phyloP scores from a whole-genome alignment of 1,140 invertebrate genomes.

The Drosophila arizonae region DNA sequence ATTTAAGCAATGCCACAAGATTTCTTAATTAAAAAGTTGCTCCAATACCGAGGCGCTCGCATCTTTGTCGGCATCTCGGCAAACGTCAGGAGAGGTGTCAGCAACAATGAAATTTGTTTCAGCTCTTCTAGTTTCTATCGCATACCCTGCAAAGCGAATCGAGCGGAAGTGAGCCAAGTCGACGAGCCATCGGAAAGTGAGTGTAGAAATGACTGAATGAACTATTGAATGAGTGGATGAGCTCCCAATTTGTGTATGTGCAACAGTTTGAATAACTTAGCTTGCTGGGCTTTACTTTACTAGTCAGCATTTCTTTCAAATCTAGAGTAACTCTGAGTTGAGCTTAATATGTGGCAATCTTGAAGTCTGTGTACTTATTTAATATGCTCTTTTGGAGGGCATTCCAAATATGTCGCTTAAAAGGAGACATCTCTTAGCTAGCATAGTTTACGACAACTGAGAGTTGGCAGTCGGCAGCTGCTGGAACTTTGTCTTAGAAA shows the following conservation, averaged over 20 bases:
- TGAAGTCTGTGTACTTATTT: not conserved
- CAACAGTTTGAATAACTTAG: too few relatives aligned
- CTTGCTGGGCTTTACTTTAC: too few relatives aligned
- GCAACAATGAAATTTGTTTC: conserved; percentile 80
- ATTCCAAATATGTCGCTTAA: too few relatives aligned
- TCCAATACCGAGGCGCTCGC: conserved; percentile 21
- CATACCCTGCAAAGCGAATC: conserved; percentile 6
- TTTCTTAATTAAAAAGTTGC: conserved; percentile 80
- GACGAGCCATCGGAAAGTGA: not conserved
- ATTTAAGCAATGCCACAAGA: conserved; percentile 76
- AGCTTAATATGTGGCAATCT: too few relatives aligned
- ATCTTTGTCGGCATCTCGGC: conserved; percentile 29
- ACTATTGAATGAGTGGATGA: too few relatives aligned
- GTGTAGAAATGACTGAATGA: not conserved
- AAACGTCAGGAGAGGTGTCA: conserved; percentile 61
- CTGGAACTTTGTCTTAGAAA: too few relatives aligned
- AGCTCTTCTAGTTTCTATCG: conserved; percentile 49
- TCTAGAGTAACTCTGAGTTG: too few relatives aligned
- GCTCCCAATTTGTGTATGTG: too few relatives aligned
- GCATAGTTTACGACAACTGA: too few relatives aligned
- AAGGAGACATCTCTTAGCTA: too few relatives aligned
- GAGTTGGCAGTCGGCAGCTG: too few relatives aligned
- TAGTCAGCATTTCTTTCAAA: too few relatives aligned
- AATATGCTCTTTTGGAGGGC: not conserved
- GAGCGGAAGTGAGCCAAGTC: not conserved